Conservation (phyloP, 2,888 invertebrate species). For the Polydrusus pterygomalis region DNA sequence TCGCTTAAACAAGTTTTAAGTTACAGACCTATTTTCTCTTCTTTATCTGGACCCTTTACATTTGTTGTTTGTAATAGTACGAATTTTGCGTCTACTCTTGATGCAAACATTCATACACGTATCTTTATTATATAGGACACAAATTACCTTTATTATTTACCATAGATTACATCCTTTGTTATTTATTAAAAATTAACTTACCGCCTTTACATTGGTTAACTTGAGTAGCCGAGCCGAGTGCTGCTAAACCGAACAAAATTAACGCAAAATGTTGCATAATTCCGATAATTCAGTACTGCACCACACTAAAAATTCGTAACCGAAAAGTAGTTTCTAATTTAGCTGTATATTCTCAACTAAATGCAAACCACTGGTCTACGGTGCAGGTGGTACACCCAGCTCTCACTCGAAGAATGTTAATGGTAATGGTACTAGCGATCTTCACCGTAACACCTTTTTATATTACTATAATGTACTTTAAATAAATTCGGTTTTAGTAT, state of each 20-base stretch:
- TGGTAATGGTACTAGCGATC: constrained; percentile 30
- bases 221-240: constrained; percentile 50
- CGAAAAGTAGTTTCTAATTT: constrained; percentile 26
- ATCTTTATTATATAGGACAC: no score
- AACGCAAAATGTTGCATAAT: constrained; percentile 32
- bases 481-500: constrained; percentile 28
- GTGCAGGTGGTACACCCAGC: neutral
- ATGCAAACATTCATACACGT: no score
- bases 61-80: no score
- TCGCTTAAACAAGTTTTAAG: no score
- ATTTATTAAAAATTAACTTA: constrained; percentile 30
- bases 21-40: no score
- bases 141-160: no score
- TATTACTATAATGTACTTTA: constrained; percentile 25
- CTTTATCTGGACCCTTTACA: no score
- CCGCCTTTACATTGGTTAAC: constrained; percentile 52
- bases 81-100: no score
- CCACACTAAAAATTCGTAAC: constrained; percentile 10
- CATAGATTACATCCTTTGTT: no score
- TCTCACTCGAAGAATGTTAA: constrained; percentile 29
- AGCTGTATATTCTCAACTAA: constrained; percentile 34
- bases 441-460: constrained; percentile 34
- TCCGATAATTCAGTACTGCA: neutral
- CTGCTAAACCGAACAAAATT: constrained; percentile 40
- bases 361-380: constrained; percentile 29